These are phyloP conservation scores for Danio jaintianensis DNA, from an alignment of 2,797 vertebrate genomes.

Conservation along the genomic window DNA sequence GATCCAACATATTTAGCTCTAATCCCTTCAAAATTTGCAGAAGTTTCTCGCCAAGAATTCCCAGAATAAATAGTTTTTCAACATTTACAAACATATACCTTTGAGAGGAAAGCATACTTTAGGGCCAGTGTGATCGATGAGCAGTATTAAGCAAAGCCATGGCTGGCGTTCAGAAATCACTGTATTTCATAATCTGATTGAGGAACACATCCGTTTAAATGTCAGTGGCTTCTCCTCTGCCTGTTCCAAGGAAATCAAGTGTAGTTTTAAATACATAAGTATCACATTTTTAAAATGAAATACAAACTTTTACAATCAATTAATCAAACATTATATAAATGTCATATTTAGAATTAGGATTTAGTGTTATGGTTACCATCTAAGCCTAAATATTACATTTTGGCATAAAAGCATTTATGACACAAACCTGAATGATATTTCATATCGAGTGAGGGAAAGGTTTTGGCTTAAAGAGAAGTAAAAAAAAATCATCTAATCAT, in stretches of 20 bases:
- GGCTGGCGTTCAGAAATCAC: slow-evolving; percentile 45
- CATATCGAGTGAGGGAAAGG: background rate
- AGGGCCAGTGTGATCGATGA: slow-evolving; percentile 60
- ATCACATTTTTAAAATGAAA: background rate
- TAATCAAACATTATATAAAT: background rate
- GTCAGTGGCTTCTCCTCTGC: slow-evolving; percentile 52
- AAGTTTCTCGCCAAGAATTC: slow-evolving; percentile 61
- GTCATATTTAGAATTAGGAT: background rate
- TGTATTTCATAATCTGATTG: slow-evolving; percentile 44
- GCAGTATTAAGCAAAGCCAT: slow-evolving; percentile 56
- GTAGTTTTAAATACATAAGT: background rate
- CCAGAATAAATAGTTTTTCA: slow-evolving; percentile 59
- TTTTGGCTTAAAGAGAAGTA: background rate
- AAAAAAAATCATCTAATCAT: background rate
- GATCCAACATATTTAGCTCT: slow-evolving; percentile 58
- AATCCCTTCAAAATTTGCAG: slow-evolving; percentile 65
- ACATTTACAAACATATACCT: slow-evolving; percentile 55
- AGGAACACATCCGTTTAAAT: slow-evolving; percentile 56
- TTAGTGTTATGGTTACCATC: too few species aligned
- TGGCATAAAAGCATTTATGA: background rate
- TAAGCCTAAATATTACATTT: background rate
- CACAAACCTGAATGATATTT: background rate
- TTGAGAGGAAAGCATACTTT: slow-evolving; percentile 64
- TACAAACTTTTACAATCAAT: background rate
- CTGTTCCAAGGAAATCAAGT: slow-evolving; percentile 31